Percentiles rank a stretch among this genome's conserved stretches.
Conservation (phyloP, 1,140 invertebrate genomes). For the Drosophila nigromelanica region DNA sequence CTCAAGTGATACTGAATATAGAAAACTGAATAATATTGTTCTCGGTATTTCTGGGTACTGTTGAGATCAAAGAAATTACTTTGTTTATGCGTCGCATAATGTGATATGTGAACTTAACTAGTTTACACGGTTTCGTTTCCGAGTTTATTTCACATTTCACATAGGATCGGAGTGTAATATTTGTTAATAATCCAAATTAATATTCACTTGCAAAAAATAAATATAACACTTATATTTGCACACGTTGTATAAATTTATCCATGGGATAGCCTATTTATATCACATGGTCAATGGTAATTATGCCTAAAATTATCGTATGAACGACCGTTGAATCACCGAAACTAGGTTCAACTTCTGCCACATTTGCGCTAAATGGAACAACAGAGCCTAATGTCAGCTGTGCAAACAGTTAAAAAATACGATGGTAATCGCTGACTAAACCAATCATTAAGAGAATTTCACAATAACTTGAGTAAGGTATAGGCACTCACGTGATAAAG, state of each 20-base stretch:
- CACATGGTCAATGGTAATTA: background rate
- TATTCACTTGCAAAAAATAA: too few relatives aligned
- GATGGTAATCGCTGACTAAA: slow-evolving; percentile 32
- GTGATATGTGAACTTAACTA: background rate
- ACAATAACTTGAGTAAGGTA: slow-evolving; percentile 1
- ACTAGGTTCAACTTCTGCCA: background rate
- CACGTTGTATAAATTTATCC: background rate
- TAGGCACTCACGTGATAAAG: slow-evolving; percentile 35
- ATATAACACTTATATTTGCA: too few relatives aligned
- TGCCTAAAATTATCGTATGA: background rate
- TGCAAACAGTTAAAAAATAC: slow-evolving; percentile 22
- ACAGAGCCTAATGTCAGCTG: slow-evolving; percentile 28
- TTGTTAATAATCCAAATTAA: too few relatives aligned
- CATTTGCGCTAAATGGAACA: slow-evolving; percentile 2
- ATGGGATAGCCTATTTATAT: background rate
- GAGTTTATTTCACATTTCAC: too few relatives aligned
- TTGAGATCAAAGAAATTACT: background rate
- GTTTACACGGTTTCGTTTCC: too few relatives aligned
- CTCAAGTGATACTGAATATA: slow-evolving; percentile 12
- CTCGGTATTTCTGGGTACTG: background rate
- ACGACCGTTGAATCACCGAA: slow-evolving; percentile 18
- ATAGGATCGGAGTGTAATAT: too few relatives aligned
- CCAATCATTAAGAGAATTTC: slow-evolving; percentile 17
- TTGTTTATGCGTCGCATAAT: slow-evolving; percentile 8
- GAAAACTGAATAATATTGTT: slow-evolving; percentile 1